Evolutionary conservation across 2,888 invertebrate species (phyloP).

Genomic region (Ichneumoninae sp.): DNA sequence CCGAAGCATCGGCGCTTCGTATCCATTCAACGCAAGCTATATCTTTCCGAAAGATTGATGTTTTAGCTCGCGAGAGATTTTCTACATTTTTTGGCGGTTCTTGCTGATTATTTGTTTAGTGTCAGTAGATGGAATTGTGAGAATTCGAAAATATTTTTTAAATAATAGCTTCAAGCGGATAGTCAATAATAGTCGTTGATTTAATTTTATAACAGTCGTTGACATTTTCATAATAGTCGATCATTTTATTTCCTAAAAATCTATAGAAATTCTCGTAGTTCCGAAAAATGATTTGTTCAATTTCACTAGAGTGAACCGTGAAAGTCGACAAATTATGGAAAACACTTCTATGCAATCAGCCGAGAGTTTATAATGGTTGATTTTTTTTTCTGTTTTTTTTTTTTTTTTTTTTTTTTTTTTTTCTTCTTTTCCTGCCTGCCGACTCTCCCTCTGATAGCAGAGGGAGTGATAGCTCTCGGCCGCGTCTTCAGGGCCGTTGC

Average conservation of each 20-base stretch:
- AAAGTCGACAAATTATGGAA: neutral
- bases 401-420: neutral
- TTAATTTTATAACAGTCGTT: too few relatives aligned
- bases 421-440: too few relatives aligned
- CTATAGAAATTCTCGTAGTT: neutral
- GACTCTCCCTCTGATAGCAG: conserved; percentile 79
- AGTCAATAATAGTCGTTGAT: too few relatives aligned
- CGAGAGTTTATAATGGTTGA: neutral
- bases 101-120: too few relatives aligned
- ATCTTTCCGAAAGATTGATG: neutral
- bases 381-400: neutral
- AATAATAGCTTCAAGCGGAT: too few relatives aligned
- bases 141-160: too few relatives aligned
- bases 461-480: conserved; percentile 79
- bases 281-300: neutral
- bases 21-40: neutral
- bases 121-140: too few relatives aligned
- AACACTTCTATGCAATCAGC: neutral
- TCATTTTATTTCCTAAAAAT: neutral
- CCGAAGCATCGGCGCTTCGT: conserved; percentile 3
- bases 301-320: neutral
- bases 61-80: too few relatives aligned
- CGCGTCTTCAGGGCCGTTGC: conserved; percentile 83
- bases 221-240: too few relatives aligned
- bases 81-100: too few relatives aligned